Conservation (phyloP, 37 sponge, comb jelly and placozoan species). For the Cliona cf. orientalis region DNA sequence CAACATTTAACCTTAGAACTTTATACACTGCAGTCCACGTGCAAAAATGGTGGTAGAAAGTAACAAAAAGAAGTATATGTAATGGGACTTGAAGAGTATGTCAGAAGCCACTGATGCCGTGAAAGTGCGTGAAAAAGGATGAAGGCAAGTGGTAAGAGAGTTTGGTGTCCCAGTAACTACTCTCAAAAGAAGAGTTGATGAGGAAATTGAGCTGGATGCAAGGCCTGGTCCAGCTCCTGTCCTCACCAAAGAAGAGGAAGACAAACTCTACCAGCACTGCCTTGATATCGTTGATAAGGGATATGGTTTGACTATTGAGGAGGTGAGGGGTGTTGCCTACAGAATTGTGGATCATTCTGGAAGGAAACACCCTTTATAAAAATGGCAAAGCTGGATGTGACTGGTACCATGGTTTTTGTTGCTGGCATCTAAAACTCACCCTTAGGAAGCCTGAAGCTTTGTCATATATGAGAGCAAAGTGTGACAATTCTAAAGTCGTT, state of each 20-base stretch:
- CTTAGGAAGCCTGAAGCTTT: too few relatives aligned
- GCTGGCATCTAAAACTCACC: too few relatives aligned
- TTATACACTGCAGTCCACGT: too few relatives aligned
- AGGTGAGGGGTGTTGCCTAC: slow-evolving; percentile 10
- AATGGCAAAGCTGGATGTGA: slow-evolving; percentile 32
- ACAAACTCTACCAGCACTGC: slow-evolving; percentile 13
- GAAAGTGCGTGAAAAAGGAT: slow-evolving; percentile 1
- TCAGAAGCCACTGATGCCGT: not conserved
- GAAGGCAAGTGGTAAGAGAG: slow-evolving; percentile 8
- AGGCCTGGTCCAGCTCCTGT: slow-evolving; percentile 11
- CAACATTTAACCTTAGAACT: too few relatives aligned
- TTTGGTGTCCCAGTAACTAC: slow-evolving; percentile 29
- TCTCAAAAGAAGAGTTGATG: slow-evolving; percentile 27
- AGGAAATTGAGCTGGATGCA: slow-evolving; percentile 1
- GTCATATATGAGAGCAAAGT: too few relatives aligned
- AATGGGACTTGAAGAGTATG: slow-evolving; percentile 15
- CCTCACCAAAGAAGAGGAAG: slow-evolving; percentile 22
- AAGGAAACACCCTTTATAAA: slow-evolving; percentile 9
- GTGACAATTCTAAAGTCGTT: too few relatives aligned
- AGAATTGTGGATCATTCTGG: slow-evolving; percentile 5
- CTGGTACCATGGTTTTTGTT: slow-evolving; percentile 27
- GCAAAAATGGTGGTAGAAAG: too few relatives aligned
- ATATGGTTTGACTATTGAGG: slow-evolving; percentile 30
- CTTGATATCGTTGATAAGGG: slow-evolving; percentile 18
- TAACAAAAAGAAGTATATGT: too few relatives aligned